Evolutionary conservation across 2,797 vertebrate genomes (phyloP), one percentile per base, ranked within the genome.

Genomic region (Alcedo quadribrachys): DNA sequence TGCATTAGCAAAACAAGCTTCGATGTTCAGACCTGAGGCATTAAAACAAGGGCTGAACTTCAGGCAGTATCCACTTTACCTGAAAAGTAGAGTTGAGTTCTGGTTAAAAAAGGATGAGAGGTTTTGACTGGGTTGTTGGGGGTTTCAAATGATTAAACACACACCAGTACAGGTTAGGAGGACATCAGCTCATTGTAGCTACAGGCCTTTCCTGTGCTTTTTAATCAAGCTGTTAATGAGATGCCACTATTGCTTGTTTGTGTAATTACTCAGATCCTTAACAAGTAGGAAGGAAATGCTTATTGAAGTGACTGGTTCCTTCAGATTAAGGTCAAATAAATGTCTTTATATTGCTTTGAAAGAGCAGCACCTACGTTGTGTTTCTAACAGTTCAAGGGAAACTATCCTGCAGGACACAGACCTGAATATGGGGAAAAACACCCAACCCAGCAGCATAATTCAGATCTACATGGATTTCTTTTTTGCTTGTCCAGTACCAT

Each of bases 21-120:
- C 94, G 78, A 5, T 19, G 81, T 88, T 87, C 94, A 95, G 81
- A 94, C 90, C 91, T 93, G 90, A 85, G 71, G 85, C 51, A 93
- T 93, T 95, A 96, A 90, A 94, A 92, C 90, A 94, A 92, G 87
- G 45, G 89, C 30, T 40, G 93, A 89, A 93, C 85, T 89, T 93
- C 95, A 96, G 96, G 93, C 90, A 95, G 90, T 92, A 95, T 96
- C 94, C 94, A 96, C 65, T 93, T 92, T 91, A 93, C 81, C 94
- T 95, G 90, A 71, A 95, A 96, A 96, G 94, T 5, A 92, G 92
- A 95, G 93, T 92, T 94, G 85, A 95, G 85, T 91, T 91, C 81
- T 80, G 85, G 88, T 96, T 96, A 95, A n/a, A 95, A 95, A 78
- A 70, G 74, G 48, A 55, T 0, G 2, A 81, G 74, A 90, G 70